Evolutionary conservation across 92 coral and sea anemone species (phyloP).

Genomic region (Porites lobata): DNA sequence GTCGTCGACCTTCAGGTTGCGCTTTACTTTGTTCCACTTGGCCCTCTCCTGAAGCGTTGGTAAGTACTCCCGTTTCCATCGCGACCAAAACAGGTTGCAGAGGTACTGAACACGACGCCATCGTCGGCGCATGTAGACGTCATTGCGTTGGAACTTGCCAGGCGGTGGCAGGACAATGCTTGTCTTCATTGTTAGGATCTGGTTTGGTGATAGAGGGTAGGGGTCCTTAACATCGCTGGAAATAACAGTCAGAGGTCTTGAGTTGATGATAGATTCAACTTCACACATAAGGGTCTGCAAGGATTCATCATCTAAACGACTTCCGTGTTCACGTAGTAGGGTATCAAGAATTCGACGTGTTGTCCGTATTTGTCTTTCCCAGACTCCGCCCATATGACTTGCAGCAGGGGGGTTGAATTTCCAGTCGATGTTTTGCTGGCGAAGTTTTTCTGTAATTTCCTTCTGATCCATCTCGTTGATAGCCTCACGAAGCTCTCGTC

Average conservation of each 20-base stretch:
- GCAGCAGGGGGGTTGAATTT: conserved; percentile 58
- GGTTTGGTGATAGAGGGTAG: too few species aligned
- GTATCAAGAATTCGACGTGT: conserved; percentile 43
- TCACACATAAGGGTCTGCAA: background rate
- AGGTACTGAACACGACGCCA: conserved; percentile 6
- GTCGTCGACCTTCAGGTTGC: conserved; percentile 52
- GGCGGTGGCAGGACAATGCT: background rate
- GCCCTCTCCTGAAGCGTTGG: conserved; percentile 37
- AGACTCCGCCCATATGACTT: conserved; percentile 72
- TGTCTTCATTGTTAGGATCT: conserved; percentile 5
- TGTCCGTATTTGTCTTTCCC: conserved; percentile 62
- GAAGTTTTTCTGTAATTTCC: conserved; percentile 41
- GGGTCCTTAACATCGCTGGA: too few species aligned
- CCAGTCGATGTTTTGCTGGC: conserved; percentile 55
- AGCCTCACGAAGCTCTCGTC: conserved; percentile 48
- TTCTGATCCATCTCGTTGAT: conserved; percentile 64
- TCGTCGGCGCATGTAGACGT: background rate
- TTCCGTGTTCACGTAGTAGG: conserved; percentile 45
- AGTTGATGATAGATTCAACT: conserved; percentile 25
- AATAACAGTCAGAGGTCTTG: conserved; percentile 6
- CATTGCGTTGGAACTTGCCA: background rate
- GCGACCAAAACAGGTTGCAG: conserved; percentile 15
- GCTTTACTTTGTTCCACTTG: conserved; percentile 35
- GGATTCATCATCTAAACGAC: conserved; percentile 52
- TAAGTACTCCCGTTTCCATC: conserved; percentile 12